Evolutionary conservation across 2,888 invertebrate genomes (phyloP).

Genomic region (Campopleginae sp.): DNA sequence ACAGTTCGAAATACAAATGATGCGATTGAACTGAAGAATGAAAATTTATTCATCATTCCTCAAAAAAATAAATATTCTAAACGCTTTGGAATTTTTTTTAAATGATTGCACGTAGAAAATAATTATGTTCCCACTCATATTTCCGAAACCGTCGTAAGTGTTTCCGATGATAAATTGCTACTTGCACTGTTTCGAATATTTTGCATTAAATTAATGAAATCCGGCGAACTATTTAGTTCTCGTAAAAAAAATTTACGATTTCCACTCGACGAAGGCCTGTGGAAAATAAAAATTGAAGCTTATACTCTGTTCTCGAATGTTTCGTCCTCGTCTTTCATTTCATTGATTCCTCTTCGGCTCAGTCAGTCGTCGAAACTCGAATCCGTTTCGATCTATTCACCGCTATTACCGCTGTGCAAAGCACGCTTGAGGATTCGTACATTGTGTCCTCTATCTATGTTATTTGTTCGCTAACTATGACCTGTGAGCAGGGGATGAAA

Average conservation of each 20-base stretch:
- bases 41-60: too few species aligned
- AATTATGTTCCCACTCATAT: not conserved
- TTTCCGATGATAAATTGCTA: not conserved
- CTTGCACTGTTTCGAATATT: not conserved
- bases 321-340: not conserved
- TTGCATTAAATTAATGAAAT: not conserved
- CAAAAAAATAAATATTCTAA: too few species aligned
- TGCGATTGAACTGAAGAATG: too few species aligned
- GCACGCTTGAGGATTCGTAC: not conserved
- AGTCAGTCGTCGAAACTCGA: slow-evolving; percentile 21
- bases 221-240: not conserved
- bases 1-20: too few species aligned
- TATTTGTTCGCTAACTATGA: slow-evolving; percentile 17
- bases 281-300: not conserved
- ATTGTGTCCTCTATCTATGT: slow-evolving; percentile 10
- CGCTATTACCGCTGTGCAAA: not conserved
- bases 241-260: not conserved
- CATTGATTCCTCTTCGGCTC: not conserved
- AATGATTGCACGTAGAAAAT: not conserved
- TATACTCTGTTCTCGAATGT: not conserved
- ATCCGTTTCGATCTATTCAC: slow-evolving; percentile 5
- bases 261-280: not conserved
- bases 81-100: too few species aligned
- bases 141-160: not conserved
- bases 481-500: slow-evolving; percentile 19